These are phyloP conservation scores for Drosophila serrata DNA, from an alignment of 1,140 invertebrate genomes.

Conservation along the genomic window DNA sequence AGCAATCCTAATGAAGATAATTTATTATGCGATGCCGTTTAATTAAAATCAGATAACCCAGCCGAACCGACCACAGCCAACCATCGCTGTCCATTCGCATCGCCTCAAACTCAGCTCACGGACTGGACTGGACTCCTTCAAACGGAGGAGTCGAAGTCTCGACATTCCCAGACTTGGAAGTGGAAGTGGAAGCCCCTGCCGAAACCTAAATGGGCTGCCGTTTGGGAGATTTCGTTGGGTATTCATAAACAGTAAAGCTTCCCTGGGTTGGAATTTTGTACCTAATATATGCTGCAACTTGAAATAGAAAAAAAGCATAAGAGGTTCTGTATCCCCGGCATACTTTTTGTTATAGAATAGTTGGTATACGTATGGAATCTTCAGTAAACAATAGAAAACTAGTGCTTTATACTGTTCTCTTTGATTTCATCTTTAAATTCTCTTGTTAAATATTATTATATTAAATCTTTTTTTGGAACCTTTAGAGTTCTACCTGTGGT, in stretches of 20 bases:
- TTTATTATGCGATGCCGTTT: slow-evolving; percentile 84
- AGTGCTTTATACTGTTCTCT: too few relatives aligned
- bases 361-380: too few relatives aligned
- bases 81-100: slow-evolving; percentile 56
- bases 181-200: slow-evolving; percentile 12
- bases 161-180: slow-evolving; percentile 49
- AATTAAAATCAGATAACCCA: slow-evolving; percentile 81
- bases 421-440: too few relatives aligned
- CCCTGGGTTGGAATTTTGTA: not conserved
- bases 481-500: slow-evolving; percentile 23
- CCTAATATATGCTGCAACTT: too few relatives aligned
- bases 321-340: too few relatives aligned
- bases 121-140: slow-evolving; percentile 51
- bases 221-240: slow-evolving; percentile 17
- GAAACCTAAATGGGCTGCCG: slow-evolving; percentile 33
- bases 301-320: too few relatives aligned
- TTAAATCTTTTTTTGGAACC: not conserved
- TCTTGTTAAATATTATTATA: too few relatives aligned
- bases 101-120: slow-evolving; percentile 38
- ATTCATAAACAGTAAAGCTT: slow-evolving; percentile 13
- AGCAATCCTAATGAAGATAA: slow-evolving; percentile 78
- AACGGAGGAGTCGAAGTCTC: slow-evolving; percentile 34
- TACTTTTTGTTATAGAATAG: too few relatives aligned
- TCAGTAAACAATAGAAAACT: too few relatives aligned
- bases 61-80: slow-evolving; percentile 26